Evolutionary conservation across 64 coral and sea anemone species (phyloP), one percentile per base, ranked within the genome.

Genomic region (Montipora sp.): DNA sequence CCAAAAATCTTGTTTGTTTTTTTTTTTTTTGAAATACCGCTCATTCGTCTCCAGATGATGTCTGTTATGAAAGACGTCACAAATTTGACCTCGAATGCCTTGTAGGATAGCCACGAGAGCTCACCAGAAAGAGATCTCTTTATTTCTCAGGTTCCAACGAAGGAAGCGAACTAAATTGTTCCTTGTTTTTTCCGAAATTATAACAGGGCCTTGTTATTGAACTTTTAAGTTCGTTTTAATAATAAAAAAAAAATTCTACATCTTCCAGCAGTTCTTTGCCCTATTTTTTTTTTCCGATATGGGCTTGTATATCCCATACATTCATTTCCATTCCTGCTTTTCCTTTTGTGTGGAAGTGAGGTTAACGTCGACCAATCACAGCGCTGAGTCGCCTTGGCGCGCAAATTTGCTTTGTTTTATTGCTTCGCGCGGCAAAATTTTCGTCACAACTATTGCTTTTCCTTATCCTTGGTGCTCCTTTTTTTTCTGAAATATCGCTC

Each of bases 31-130:
- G 14, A 50, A 85, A 77, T 45, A 55, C 12, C 43, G 48, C 18
- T 59, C 5, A 12, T 60, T 77, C 19, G 6, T 10, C 24, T 3
- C n/a, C 20, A 20, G 36, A 86, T 70, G 75, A 96, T 96, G 95
- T 93, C 80, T 22, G 95, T 63, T 51, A 93, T 96, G 87, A 89
- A 80, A 51, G 95, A 96, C 43, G 93, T 93, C 69, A 90, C 95
- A 75, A 96, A 96, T 84, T 81, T 80, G 15, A 93, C 66, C 77
- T 36, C 59, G 15, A 90, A 71, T 67, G 46, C 46, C 10, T 9
- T 73, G 44, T 49, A 75, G 19, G 21, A 50, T 57, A 84, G 92
- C 69, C 60, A 81, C 74, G 75, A 87, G 7, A 86, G 88, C 9
- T 72, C 95, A 14, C 79, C 91, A 1, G 95, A 93, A 46, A 92